Conservation (phyloP, 1,140 invertebrate species). For the Drosophila gunungcola region DNA sequence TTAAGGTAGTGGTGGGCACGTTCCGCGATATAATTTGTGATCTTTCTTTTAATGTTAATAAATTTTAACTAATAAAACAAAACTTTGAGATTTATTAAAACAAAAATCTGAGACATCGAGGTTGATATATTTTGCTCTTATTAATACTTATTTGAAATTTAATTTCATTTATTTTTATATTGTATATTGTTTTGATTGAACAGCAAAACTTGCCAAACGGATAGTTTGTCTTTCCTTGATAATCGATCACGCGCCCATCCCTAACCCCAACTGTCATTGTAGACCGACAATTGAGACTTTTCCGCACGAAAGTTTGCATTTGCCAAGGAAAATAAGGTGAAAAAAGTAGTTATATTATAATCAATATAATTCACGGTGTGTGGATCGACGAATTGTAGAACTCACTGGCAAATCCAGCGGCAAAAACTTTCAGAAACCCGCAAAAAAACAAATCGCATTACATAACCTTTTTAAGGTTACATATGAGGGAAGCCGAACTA, state of each 20-base stretch:
- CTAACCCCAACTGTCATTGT: slow-evolving; percentile 15
- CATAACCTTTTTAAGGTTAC: slow-evolving; percentile 84
- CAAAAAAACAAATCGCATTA: slow-evolving; percentile 41
- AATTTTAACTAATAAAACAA: no score
- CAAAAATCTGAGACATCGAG: no score
- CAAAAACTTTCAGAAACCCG: background rate
- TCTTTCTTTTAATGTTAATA: no score
- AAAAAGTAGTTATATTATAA: background rate
- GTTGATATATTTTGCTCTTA: no score
- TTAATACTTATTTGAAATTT: no score
- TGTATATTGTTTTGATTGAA: no score
- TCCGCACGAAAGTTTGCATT: slow-evolving; percentile 39
- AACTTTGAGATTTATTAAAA: no score
- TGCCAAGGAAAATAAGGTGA: slow-evolving; percentile 63
- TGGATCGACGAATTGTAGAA: no score
- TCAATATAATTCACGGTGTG: background rate
- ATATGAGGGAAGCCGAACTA: slow-evolving; percentile 13
- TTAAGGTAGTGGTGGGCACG: background rate
- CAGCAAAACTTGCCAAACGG: no score
- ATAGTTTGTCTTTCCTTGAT: no score
- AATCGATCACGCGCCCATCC: slow-evolving; percentile 5
- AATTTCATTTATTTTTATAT: no score
- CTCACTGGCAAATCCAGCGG: background rate
- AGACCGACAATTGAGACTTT: slow-evolving; percentile 47
- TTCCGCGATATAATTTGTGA: no score